These are phyloP conservation scores for Arenicola marina DNA, from an alignment of 2,888 invertebrate genomes.

Conservation along the genomic window DNA sequence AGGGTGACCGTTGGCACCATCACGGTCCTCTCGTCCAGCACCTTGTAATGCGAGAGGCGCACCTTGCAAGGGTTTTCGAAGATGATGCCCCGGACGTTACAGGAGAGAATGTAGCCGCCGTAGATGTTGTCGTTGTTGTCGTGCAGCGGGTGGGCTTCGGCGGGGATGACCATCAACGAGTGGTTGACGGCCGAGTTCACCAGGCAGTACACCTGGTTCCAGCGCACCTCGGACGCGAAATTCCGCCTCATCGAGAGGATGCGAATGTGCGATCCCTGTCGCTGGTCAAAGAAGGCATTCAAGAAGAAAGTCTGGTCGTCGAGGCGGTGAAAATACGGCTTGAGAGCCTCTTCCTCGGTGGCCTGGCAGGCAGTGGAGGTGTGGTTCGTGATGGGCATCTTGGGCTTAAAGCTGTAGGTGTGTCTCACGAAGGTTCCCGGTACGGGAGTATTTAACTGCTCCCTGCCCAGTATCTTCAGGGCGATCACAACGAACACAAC, in stretches of 20 bases:
- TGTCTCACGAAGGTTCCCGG: neutral
- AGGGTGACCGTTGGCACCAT: neutral
- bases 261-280: neutral
- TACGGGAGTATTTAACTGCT: neutral
- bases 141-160: neutral
- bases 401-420: conserved; percentile 1
- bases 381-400: neutral
- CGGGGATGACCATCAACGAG: neutral
- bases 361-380: neutral
- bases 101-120: conserved; percentile 6
- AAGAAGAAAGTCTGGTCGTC: conserved; percentile 2
- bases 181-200: neutral
- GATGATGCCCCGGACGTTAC: neutral
- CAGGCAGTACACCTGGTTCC: conserved; percentile 1
- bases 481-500: neutral
- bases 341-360: neutral
- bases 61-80: conserved; percentile 6
- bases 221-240: neutral
- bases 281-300: conserved; percentile 3
- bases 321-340: neutral
- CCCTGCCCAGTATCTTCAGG: neutral
- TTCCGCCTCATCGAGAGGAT: neutral
- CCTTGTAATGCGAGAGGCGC: neutral
- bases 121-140: conserved; percentile 4
- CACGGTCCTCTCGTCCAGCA: neutral